Base-by-base conservation (phyloP, 2,888 invertebrate genomes). In the Epirrita christyi region DNA sequence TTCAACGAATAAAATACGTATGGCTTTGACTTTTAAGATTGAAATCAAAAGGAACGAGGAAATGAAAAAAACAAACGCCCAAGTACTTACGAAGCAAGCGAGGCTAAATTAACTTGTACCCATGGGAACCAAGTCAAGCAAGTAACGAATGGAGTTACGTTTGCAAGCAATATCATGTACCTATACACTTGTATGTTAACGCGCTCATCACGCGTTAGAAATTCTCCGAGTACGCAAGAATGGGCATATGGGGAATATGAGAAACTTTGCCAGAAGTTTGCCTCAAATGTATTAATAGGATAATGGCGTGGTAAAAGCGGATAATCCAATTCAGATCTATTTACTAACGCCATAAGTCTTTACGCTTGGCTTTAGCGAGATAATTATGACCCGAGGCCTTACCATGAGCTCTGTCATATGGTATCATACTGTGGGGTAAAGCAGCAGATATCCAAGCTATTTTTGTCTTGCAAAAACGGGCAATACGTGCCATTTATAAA, bases 51-150 rank as follows among this genome's bases (percentile, higher is more conserved):
- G 36, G 41, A 48, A 58, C 6, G 53, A 55, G 59, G 66, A 65
- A 64, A 70, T 70, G 64, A 71, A 73, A 70, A n/a, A 59, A 64
- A 62, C 58, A 63, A 50, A 61, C 36, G 42, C 40, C 8, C 14
- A 13, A 21, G 21, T 21, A 21, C 10, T 51, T 47, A 45, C 46
- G 40, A 50, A 45, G 47, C 51, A 48, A 56, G 50, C 59, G 43
- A 34, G 48, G 61, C 48, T 44, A 67, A 72, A 72, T 72, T 67
- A 62, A 65, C 58, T 64, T 52, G 41, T 27, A 28, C 72, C 57
- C 67, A 9, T 15, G 67, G 65, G 70, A 64, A 53, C 29, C 21
- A 55, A 63, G 55, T 55, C 59, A 60, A 63, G 59, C 53, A 53
- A 59, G 55, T 55, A 46, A 60, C 60, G 56, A 53, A 59, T 59